Evolutionary conservation across 2,797 vertebrate genomes (phyloP).

Genomic region (Cossypha polioptera): DNA sequence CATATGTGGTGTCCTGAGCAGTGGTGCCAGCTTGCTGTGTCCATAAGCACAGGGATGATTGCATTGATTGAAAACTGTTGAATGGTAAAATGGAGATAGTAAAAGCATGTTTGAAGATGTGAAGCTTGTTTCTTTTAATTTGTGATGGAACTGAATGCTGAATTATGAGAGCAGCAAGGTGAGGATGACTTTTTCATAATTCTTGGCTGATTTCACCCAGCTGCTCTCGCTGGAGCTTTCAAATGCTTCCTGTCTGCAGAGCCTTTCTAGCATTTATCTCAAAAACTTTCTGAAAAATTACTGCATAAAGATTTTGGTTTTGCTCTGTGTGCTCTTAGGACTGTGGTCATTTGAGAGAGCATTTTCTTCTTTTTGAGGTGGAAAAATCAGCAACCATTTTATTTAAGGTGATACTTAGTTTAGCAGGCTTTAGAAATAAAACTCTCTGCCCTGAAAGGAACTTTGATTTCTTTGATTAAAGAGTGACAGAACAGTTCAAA

Average conservation of each 20-base stretch:
- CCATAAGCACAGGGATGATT: background rate
- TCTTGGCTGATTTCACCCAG: background rate
- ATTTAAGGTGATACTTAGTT: background rate
- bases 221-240: background rate
- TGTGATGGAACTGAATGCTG: background rate
- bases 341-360: background rate
- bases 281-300: background rate
- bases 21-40: accelerated
- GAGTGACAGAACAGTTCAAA: background rate
- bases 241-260: background rate
- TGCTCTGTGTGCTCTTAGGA: background rate
- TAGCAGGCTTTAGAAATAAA: background rate
- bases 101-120: background rate
- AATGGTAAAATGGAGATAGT: background rate
- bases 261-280: background rate
- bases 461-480: background rate
- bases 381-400: background rate
- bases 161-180: background rate
- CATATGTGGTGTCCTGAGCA: accelerated
- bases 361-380: background rate
- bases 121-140: background rate
- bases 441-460: background rate
- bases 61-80: background rate
- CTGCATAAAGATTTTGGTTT: background rate
- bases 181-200: background rate